phyloP scores from a whole-genome alignment of 2,888 invertebrate genomes.

The Mycogona germanica region DNA sequence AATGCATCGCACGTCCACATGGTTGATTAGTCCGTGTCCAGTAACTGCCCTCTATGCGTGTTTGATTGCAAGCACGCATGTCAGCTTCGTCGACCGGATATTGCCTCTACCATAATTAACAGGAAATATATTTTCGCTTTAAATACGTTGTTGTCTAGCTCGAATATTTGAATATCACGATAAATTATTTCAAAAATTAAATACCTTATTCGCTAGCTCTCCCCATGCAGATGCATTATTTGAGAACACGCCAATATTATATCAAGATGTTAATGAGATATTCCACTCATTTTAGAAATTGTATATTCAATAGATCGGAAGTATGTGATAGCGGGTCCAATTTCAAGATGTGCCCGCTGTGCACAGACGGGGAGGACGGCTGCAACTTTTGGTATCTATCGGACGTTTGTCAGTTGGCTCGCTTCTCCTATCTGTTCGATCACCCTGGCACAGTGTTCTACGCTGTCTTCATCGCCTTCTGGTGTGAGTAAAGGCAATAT shows the following conservation, averaged over 20 bases:
- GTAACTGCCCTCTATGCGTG: too few species aligned
- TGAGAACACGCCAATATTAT: not conserved
- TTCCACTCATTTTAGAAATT: not conserved
- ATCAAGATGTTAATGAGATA: not conserved
- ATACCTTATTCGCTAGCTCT: too few species aligned
- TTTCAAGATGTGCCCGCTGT: conserved; percentile 44
- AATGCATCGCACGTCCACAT: too few species aligned
- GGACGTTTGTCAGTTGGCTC: conserved; percentile 41
- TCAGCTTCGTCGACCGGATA: too few species aligned
- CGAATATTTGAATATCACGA: too few species aligned
- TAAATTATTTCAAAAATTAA: too few species aligned
- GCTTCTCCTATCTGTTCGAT: conserved; percentile 42
- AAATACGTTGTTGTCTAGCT: too few species aligned
- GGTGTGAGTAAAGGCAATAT: conserved; percentile 35
- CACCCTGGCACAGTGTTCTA: conserved; percentile 45
- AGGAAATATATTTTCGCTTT: too few species aligned
- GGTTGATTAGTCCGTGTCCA: too few species aligned
- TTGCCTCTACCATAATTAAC: too few species aligned
- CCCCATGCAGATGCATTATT: too few species aligned
- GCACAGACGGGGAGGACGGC: conserved; percentile 40
- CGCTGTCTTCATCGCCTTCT: conserved; percentile 42
- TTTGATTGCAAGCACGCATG: too few species aligned
- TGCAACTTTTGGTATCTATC: conserved; percentile 43
- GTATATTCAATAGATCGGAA: conserved; percentile 33
- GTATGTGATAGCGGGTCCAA: conserved; percentile 38